phyloP scores from a whole-genome alignment of 2,888 invertebrate genomes.

The Lasioglossum zephyrum region DNA sequence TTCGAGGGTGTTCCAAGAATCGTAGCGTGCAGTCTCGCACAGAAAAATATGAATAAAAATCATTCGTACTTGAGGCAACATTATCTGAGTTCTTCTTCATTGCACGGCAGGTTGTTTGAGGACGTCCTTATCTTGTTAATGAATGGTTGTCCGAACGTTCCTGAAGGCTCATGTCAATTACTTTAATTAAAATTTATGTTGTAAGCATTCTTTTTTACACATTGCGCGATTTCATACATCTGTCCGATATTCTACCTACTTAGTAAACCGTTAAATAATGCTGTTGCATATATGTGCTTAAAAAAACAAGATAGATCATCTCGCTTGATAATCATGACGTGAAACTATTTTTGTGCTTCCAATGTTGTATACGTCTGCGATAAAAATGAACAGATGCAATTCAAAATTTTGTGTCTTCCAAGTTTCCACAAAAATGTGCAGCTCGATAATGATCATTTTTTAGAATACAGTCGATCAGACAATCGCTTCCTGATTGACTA shows the following conservation, averaged over 20 bases:
- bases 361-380: background rate
- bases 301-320: background rate
- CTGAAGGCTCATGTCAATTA: background rate
- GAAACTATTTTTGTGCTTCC: background rate
- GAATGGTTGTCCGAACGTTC: background rate
- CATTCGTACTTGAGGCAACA: background rate
- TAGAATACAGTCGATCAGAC: background rate
- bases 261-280: background rate
- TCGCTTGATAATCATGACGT: background rate
- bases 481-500: background rate
- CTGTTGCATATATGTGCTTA: background rate
- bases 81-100: background rate
- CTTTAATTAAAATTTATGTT: background rate
- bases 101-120: background rate
- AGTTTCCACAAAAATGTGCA: background rate
- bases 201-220: background rate
- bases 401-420: background rate
- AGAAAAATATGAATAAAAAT: background rate
- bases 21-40: background rate
- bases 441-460: background rate
- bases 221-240: background rate
- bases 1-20: background rate
- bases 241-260: background rate
- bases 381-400: background rate
- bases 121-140: constrained; percentile 1